Evolutionary conservation across 2,797 vertebrate genomes (phyloP).

Genomic region (Xiphophorus birchmanni): DNA sequence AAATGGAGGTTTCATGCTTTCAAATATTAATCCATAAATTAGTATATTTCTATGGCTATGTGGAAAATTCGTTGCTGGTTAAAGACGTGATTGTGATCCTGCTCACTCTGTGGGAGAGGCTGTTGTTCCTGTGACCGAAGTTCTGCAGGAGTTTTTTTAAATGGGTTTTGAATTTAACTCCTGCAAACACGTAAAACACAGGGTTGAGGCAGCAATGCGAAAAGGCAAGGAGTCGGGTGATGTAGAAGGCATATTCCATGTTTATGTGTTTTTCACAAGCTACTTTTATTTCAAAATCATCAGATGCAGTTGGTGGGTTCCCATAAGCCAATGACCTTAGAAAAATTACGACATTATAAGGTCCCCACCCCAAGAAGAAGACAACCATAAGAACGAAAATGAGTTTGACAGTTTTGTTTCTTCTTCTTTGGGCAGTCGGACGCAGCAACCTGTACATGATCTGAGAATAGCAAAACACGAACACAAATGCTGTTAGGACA

Average conservation of each 20-base stretch:
- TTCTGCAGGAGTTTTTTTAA: constrained; percentile 75
- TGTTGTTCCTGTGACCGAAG: constrained; percentile 12
- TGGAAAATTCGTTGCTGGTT: constrained; percentile 71
- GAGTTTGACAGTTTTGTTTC: constrained; percentile 86
- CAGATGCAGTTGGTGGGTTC: fast-evolving
- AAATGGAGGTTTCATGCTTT: neutral
- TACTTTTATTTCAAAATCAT: fast-evolving
- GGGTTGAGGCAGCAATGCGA: constrained; percentile 95
- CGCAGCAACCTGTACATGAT: constrained; percentile 85
- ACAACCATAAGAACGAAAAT: constrained; percentile 87
- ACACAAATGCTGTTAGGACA: constrained; percentile 78
- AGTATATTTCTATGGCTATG: constrained; percentile 28
- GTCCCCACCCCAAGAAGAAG: constrained; percentile 93
- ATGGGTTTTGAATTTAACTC: constrained; percentile 91
- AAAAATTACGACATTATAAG: constrained; percentile 88
- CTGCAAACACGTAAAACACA: constrained; percentile 91
- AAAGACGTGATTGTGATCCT: constrained; percentile 58
- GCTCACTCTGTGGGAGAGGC: constrained; percentile 25
- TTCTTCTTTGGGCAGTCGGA: constrained; percentile 80
- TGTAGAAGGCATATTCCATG: constrained; percentile 69
- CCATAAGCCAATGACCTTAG: constrained; percentile 54
- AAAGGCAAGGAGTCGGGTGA: constrained; percentile 86
- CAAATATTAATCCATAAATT: neutral
- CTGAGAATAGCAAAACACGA: constrained; percentile 86
- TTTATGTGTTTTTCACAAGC: constrained; percentile 60